phyloP scores from a whole-genome alignment of 2,113 vertebrate species.

The Megatriorchis doriae region DNA sequence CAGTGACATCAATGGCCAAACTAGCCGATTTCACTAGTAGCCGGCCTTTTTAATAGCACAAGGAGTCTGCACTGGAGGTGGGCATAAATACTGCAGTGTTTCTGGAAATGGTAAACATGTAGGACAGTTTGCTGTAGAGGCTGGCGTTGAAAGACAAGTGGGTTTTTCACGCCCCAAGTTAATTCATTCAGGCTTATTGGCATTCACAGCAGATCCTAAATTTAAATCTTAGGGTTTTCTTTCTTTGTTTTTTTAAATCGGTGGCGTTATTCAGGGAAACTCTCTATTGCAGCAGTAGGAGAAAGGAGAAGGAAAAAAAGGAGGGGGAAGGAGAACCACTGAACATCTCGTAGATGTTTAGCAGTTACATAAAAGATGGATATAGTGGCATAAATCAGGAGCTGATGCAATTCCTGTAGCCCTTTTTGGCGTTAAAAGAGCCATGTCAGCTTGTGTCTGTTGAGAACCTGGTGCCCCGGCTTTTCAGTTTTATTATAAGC shows the following conservation, averaged over 20 bases:
- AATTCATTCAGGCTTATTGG: not conserved
- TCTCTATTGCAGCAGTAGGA: not conserved
- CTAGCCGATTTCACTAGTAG: fast-evolving
- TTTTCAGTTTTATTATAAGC: not conserved
- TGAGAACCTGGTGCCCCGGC: not conserved
- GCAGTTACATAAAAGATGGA: not conserved
- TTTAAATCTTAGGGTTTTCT: slow-evolving; percentile 3
- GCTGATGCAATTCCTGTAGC: not conserved
- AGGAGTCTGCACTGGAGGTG: not conserved
- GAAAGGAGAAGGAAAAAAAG: not conserved
- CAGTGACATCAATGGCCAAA: not conserved
- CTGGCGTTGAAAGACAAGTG: not conserved
- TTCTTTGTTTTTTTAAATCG: not conserved
- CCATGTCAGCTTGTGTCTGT: not conserved
- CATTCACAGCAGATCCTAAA: not conserved
- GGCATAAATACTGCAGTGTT: not conserved
- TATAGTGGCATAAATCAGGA: not conserved
- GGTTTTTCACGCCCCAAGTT: not conserved
- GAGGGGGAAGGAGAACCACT: not conserved
- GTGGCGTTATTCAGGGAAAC: not conserved
- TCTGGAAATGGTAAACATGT: not conserved
- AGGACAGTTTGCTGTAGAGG: not conserved
- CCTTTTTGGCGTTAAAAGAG: not conserved
- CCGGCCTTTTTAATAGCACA: not conserved
- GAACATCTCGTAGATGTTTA: not conserved